Conservation (phyloP, 92 coral and sea anemone genomes). For the Epizoanthus fatuus region DNA sequence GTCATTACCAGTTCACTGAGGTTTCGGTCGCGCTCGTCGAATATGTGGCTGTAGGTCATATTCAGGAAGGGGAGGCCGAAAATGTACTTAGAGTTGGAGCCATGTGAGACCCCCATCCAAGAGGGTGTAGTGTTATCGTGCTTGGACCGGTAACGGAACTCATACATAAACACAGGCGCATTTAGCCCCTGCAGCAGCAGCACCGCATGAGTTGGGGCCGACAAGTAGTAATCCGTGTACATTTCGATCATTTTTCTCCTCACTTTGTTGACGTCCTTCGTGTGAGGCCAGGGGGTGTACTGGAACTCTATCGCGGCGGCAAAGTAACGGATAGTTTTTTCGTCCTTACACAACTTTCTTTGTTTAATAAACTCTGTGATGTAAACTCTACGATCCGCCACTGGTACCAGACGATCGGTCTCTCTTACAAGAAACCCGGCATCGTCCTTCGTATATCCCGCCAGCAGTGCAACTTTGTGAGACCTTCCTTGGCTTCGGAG, state of each 20-base stretch:
- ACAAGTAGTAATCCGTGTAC: slow-evolving; percentile 79
- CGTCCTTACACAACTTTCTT: not conserved
- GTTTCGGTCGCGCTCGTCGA: slow-evolving; percentile 79
- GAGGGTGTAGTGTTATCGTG: slow-evolving; percentile 47
- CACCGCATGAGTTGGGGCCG: slow-evolving; percentile 84
- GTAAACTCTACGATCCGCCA: slow-evolving; percentile 25
- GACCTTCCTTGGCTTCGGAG: slow-evolving; percentile 74
- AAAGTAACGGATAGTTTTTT: slow-evolving; percentile 18
- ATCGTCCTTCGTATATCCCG: slow-evolving; percentile 87
- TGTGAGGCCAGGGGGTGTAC: slow-evolving; percentile 90
- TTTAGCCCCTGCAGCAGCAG: slow-evolving; percentile 64
- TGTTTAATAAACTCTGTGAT: not conserved
- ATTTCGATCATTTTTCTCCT: slow-evolving; percentile 62
- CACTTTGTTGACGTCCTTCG: slow-evolving; percentile 33
- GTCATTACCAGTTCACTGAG: slow-evolving; percentile 76
- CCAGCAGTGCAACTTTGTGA: slow-evolving; percentile 69
- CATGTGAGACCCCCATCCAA: slow-evolving; percentile 81
- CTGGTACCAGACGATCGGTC: not conserved
- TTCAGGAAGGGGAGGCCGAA: slow-evolving; percentile 87
- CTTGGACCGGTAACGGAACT: slow-evolving; percentile 85
- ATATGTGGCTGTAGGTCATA: slow-evolving; percentile 63
- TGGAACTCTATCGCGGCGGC: slow-evolving; percentile 48
- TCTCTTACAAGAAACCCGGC: slow-evolving; percentile 50
- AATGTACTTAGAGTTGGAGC: slow-evolving; percentile 85
- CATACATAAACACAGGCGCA: slow-evolving; percentile 69